phyloP scores from a whole-genome alignment of 2,797 vertebrate genomes.

The Toxotes lorentzi region DNA sequence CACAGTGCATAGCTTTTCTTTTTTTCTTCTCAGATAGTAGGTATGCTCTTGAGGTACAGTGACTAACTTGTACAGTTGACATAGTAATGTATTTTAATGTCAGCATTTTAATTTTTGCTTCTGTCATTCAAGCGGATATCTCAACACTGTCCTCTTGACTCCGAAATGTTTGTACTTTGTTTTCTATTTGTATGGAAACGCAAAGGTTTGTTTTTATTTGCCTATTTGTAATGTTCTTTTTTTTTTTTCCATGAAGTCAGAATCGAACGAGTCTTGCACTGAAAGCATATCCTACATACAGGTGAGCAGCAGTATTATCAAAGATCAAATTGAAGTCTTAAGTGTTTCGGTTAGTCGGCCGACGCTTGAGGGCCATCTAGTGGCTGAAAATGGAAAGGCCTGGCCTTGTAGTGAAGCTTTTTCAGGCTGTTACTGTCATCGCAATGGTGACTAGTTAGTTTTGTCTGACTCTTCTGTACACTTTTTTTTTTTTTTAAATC shows the following conservation, averaged over 20 bases:
- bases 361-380: constrained; percentile 78
- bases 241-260: constrained; percentile 73
- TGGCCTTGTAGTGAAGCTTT: constrained; percentile 73
- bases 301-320: constrained; percentile 87
- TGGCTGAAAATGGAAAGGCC: constrained; percentile 67
- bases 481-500: constrained; percentile 61
- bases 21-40: constrained; percentile 70
- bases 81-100: constrained; percentile 82
- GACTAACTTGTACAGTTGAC: constrained; percentile 84
- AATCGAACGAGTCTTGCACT: constrained; percentile 86
- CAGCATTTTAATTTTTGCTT: constrained; percentile 68
- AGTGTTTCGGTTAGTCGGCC: constrained; percentile 64
- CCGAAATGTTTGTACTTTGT: constrained; percentile 69
- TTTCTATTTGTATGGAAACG: constrained; percentile 65
- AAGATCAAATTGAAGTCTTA: constrained; percentile 79
- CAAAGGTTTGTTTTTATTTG: constrained; percentile 61
- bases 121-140: constrained; percentile 62
- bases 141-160: constrained; percentile 63
- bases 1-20: constrained; percentile 75
- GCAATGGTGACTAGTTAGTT: constrained; percentile 61
- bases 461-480: constrained; percentile 77
- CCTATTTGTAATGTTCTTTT: constrained; percentile 58
- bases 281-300: constrained; percentile 84
- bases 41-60: constrained; percentile 81
- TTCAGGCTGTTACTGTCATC: constrained; percentile 66